Evolutionary conservation across 2,113 vertebrate species (phyloP).

Genomic region (Podiceps cristatus): DNA sequence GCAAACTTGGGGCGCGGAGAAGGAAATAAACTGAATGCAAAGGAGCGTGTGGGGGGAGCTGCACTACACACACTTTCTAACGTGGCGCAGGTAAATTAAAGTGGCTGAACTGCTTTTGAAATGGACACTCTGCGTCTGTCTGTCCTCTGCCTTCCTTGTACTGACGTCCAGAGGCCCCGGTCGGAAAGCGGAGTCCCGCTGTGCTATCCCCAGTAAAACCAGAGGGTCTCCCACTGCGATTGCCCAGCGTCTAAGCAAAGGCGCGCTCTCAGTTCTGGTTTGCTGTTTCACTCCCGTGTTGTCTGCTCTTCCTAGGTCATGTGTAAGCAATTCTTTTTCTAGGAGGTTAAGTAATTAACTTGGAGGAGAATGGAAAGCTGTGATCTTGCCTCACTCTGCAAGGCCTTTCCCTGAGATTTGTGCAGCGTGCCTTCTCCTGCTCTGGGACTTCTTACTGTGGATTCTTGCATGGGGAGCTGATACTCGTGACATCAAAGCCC

Average conservation of each 20-base stretch:
- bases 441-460: background rate
- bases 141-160: background rate
- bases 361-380: conserved; percentile 44
- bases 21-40: background rate
- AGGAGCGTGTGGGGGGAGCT: background rate
- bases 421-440: background rate
- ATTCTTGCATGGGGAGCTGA: background rate
- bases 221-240: background rate
- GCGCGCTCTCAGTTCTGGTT: background rate
- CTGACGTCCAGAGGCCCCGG: background rate
- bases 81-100: background rate
- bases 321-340: conserved; percentile 52
- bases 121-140: background rate
- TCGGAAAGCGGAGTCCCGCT: background rate
- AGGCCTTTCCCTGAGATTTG: conserved; percentile 37
- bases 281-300: background rate
- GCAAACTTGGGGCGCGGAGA: background rate
- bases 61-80: background rate
- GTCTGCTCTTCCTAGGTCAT: conserved; percentile 39
- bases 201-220: background rate
- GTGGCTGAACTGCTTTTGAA: background rate
- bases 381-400: conserved; percentile 27
- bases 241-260: background rate
- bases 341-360: conserved; percentile 58
- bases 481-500: background rate